These are phyloP conservation scores for Macheiramphus alcinus DNA, from an alignment of 2,113 vertebrate genomes.

Conservation along the genomic window DNA sequence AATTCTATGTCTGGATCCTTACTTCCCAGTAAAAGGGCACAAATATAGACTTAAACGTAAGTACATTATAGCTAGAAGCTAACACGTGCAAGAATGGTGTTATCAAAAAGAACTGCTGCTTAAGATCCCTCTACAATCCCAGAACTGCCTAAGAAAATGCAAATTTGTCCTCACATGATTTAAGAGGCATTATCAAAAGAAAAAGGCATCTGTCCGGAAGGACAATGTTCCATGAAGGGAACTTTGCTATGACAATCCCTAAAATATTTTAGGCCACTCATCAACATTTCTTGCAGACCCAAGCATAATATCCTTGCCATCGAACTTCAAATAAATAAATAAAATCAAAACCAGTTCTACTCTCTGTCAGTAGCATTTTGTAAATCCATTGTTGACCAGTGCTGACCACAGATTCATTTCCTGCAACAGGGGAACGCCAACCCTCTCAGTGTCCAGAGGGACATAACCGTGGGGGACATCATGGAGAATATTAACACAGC, in stretches of 20 bases:
- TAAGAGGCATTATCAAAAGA: slow-evolving; percentile 10
- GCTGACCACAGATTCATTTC: not conserved
- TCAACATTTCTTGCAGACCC: not conserved
- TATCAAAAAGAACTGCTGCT: slow-evolving; percentile 7
- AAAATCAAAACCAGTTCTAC: not conserved
- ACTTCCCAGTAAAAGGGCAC: not conserved
- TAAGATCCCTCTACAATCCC: not conserved
- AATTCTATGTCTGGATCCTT: not conserved
- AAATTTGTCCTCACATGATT: slow-evolving; percentile 16
- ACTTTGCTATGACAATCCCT: not conserved
- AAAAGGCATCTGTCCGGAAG: slow-evolving; percentile 11
- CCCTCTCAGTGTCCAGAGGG: not conserved
- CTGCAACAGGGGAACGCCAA: not conserved
- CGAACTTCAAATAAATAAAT: not conserved
- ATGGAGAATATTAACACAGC: not conserved
- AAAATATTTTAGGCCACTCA: slow-evolving; percentile 12
- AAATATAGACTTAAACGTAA: slow-evolving; percentile 15
- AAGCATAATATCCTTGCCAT: not conserved
- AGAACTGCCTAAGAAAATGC: slow-evolving; percentile 24
- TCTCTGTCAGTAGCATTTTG: not conserved
- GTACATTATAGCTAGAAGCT: slow-evolving; percentile 21
- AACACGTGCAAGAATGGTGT: not conserved
- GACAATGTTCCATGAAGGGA: not conserved
- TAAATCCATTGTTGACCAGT: not conserved
- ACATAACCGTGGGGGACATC: not conserved